Base-by-base conservation (phyloP, 2,888 invertebrate genomes). In the Eristalinus aeneus region DNA sequence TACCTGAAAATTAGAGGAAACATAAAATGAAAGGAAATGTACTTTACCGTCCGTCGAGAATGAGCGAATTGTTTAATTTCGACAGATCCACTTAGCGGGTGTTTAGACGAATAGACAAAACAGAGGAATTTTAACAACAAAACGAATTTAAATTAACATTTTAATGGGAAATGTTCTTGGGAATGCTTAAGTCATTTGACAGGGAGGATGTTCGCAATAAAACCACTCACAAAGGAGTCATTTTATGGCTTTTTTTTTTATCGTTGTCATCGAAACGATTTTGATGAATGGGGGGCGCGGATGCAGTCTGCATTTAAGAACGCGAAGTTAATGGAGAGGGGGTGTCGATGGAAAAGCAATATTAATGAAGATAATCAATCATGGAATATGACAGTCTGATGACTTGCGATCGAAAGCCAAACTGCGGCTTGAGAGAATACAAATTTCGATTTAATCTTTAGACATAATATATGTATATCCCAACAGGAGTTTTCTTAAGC, bases 41-140 rank as follows among this genome's bases (percentile, higher is more conserved):
- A 46, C 34, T 34, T 10, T 34, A 34, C 34, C 34, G 1, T 6
- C 9, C 16, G 16, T 6, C n/a, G 39, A 16, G 39, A n/a, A 5
- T 16, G 46, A 16, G 8, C n/a, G n/a, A 69, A 69, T 69, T 69
- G 36, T 36, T 34, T 68, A 23, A 23, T 54, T 23, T 69, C 58
- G 16, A n/a, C 16, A 8, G 16, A 46, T 16, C 46, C 46, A 16
- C 46, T 46, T 16, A 16, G 46, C 1, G 46, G 16, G 2, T 3
- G 5, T 2, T 27, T 27, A 3, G 46, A 16, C 16, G 8, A 46
- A 16, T 2, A 16, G 8, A 46, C 39, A 39, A 39, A 2, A 9
- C 16, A 5, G 39, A 16, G 6, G n/a, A n/a, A 6, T 46, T 34
- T 34, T 34, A 10, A 34, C 1, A 34, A 34, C 1, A 10, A 34